Evolutionary conservation across 2,888 invertebrate species (phyloP), one percentile per base, ranked within the genome.

Genomic region (Rotaria macrura): DNA sequence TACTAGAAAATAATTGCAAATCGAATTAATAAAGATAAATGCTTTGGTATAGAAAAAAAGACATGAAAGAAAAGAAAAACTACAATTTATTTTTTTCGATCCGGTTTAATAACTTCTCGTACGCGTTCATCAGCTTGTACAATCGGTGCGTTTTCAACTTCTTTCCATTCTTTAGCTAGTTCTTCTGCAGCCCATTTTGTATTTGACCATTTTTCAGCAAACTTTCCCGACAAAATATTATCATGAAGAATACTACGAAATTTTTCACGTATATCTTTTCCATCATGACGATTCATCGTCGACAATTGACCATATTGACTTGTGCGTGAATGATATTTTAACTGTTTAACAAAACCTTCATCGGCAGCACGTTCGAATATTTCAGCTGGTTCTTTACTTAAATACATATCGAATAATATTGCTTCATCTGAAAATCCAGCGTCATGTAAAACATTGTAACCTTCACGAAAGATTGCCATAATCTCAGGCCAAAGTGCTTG

Each of bases 311-410:
- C 74, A 79, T 79, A 79, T 79, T 79, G 74, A 25, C 40, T 43
- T 79, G 74, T 79, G 40, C 74, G 74, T 20, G 74, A 79, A 79
- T 79, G 74, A 79, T 79, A 79, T 79, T 79, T 79, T 14, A 79
- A 79, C 25, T 79, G 74, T 43, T 79, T 79, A 43, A 79, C 74
- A 43, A 79, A 43, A 23, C 74, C 74, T 79, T 79, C 74, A 79
- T 38, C 43, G 14, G 74, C 74, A 25, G 74, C 74, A 43, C 74
- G 74, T 40, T 79, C 74, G 43, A 79, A 79, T 4, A 79, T 79
- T 43, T 79, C 74, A 25, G 74, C 74, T 43, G 74, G 74, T 79
- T 79, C 74, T 79, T 79, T 79, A 38, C 40, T 43, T 43, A 79
- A 43, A 79, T 79, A 79, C 74, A 79, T 79, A 25, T 79, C 74